Evolutionary conservation across 92 coral and sea anemone genomes (phyloP).

Genomic region (Bergia puertoricense): DNA sequence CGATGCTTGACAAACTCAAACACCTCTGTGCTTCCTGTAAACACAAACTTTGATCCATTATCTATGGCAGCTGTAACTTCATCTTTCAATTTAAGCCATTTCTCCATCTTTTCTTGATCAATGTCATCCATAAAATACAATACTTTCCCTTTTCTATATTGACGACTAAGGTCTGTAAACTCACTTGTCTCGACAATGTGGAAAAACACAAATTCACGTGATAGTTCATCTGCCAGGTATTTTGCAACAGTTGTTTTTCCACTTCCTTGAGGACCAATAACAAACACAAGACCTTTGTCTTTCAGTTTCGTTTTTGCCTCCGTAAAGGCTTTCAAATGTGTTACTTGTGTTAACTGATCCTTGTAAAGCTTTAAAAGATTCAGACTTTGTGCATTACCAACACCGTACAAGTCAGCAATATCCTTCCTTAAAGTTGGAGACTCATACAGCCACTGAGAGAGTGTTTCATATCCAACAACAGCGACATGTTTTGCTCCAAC

Average conservation of each 20-base stretch:
- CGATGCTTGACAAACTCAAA: neutral
- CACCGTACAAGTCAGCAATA: no score
- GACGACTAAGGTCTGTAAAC: neutral
- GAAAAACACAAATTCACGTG: neutral
- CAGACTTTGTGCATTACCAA: neutral
- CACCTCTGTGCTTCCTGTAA: neutral
- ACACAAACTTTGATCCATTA: neutral
- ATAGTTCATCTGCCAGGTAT: neutral
- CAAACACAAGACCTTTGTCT: neutral
- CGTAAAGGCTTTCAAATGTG: neutral
- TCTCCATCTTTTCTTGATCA: neutral
- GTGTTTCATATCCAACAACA: neutral
- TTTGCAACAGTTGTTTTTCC: neutral
- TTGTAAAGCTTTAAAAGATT: neutral
- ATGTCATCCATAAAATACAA: neutral
- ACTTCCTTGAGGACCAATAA: neutral
- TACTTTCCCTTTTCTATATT: no score
- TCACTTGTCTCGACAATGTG: neutral
- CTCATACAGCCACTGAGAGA: no score
- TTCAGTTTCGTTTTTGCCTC: neutral
- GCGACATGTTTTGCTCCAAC: neutral
- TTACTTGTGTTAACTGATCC: neutral
- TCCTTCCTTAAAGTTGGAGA: no score
- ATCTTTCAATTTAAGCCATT: neutral
- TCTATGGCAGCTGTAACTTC: neutral